A percentile compares a stretch with the other conserved stretches of the same genome.
phyloP scores from a whole-genome alignment of 2,113 vertebrate species.

The Ochotona curzoniae region DNA sequence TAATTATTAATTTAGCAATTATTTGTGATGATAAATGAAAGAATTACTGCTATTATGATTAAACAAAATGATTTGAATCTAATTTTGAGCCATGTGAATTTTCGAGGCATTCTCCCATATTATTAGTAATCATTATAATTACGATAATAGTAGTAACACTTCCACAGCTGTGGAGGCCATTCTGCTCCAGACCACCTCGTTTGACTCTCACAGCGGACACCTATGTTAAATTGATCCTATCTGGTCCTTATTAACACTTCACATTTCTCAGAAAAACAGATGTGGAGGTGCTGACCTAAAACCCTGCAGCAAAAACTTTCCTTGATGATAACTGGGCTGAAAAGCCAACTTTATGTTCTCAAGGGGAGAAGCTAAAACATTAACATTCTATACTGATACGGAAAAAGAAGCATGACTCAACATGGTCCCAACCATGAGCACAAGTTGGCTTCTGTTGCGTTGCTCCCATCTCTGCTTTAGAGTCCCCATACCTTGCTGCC shows the following conservation, averaged over 20 bases:
- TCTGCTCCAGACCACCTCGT: neutral
- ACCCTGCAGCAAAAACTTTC: neutral
- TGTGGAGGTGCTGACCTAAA: neutral
- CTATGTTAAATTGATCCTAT: neutral
- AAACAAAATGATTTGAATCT: neutral
- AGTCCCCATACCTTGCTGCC: neutral
- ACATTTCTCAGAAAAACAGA: neutral
- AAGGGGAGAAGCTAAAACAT: neutral
- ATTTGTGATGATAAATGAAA: conserved; percentile 37
- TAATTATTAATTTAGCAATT: conserved; percentile 26
- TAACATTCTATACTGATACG: neutral
- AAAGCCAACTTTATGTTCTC: neutral
- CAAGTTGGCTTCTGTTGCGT: neutral
- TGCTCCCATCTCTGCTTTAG: neutral
- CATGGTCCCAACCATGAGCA: neutral
- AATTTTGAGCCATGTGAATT: neutral
- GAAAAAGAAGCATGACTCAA: neutral
- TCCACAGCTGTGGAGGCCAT: neutral
- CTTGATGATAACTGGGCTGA: neutral
- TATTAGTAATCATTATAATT: conserved; percentile 4
- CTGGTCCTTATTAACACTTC: neutral
- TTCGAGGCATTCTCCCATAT: neutral
- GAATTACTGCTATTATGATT: neutral
- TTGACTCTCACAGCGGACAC: neutral
- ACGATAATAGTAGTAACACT: neutral